Base-by-base conservation (phyloP, 2,888 invertebrate genomes). In the Drosophila villosipedis region DNA sequence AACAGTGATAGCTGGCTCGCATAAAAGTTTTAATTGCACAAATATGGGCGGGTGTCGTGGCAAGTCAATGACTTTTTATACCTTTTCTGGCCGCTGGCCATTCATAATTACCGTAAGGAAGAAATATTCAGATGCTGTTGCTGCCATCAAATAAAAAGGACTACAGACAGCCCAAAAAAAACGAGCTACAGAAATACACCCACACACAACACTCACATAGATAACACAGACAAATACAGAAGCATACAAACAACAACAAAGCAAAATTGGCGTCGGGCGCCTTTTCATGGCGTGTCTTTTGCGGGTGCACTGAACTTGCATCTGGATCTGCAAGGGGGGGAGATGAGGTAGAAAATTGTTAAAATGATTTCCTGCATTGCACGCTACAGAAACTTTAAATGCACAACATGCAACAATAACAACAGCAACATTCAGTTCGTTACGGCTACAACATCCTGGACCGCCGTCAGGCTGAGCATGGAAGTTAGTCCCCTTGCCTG, bases 361-460 rank as follows among this genome's bases (percentile, higher is more conserved):
- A 88, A 89, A 88, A 88, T 88, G 80, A 89, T 88, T 88, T 88
- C 88, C 87, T 88, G 84, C 88, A 83, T 78, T 84, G 88, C 88
- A 83, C 74, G 84, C 87, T 84, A 83, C 87, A 78, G 67, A 69
- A 82, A 87, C 89, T 84, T 85, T 84, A 89, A 85, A 89, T 86
- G 89, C 86, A 73, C 76, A 89, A 85, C 80, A 88, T 85, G 80
- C 76, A 87, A 72, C 79, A 83, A 74, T 59, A 55, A 22, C 52
- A 57, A 43, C 62, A 57, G 31, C 57, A 73, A 68, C 78, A 78
- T 68, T 67, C 83, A 73, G 80, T 84, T 84, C 80, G 82, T 82
- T 83, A 84, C 62, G 80, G 64, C 80, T 69, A 62, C 67, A 79
- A 76, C 76, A 80, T 79, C 66, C 76, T 79, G 80, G 47, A 49